phyloP scores from a whole-genome alignment of 2,797 vertebrate species.

The Hydrolagus colliei region DNA sequence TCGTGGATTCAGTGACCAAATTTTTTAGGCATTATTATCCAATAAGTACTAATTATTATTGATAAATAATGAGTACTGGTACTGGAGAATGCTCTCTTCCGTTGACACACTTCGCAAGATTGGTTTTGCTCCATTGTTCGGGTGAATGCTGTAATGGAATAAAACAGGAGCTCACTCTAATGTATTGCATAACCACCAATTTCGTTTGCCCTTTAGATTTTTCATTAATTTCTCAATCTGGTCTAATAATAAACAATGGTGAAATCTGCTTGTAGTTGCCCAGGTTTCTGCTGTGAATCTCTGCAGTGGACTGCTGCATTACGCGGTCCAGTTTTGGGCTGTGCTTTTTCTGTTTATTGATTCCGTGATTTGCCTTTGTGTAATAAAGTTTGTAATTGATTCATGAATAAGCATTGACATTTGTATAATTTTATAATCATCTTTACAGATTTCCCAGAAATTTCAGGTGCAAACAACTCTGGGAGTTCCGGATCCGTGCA shows the following conservation, averaged over 20 bases:
- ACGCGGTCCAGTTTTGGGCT: conserved; percentile 7
- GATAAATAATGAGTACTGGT: too few relatives aligned
- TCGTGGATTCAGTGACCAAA: too few relatives aligned
- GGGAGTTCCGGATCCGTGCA: neutral
- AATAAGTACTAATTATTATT: too few relatives aligned
- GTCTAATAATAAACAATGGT: neutral
- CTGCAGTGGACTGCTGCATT: neutral
- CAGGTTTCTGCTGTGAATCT: neutral
- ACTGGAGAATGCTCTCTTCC: too few relatives aligned
- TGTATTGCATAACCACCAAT: neutral
- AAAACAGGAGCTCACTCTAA: neutral
- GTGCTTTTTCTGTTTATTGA: neutral
- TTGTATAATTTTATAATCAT: neutral
- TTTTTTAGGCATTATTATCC: too few relatives aligned
- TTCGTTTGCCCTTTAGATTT: neutral
- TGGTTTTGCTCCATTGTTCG: too few relatives aligned
- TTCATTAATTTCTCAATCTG: neutral
- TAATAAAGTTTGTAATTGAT: conserved; percentile 14
- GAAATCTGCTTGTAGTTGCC: neutral
- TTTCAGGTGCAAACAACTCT: neutral
- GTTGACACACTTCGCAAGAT: neutral
- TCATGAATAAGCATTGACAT: conserved; percentile 7
- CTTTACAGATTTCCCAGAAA: neutral
- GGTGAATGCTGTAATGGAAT: conserved; percentile 1
- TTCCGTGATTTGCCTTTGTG: conserved; percentile 13